These are phyloP conservation scores for Pinna nobilis DNA, from an alignment of 1,140 invertebrate species.

Conservation along the genomic window DNA sequence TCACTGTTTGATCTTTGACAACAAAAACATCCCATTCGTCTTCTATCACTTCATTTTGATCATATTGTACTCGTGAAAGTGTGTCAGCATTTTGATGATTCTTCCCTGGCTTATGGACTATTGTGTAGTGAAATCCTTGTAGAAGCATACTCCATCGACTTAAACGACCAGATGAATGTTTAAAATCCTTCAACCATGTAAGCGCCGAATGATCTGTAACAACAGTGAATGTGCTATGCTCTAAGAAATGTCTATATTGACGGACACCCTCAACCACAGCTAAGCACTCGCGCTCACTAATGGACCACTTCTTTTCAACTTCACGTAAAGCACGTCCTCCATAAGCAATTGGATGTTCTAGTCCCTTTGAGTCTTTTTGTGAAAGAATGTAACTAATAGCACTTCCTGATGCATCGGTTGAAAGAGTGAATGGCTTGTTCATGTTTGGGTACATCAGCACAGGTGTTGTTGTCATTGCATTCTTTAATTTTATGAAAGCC, in stretches of 20 bases:
- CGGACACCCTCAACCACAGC: constrained; percentile 35
- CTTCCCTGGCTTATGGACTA: constrained; percentile 16
- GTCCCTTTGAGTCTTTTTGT: constrained; percentile 38
- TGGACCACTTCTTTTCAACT: constrained; percentile 34
- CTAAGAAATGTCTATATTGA: constrained; percentile 23
- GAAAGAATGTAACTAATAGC: constrained; percentile 42
- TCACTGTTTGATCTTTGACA: not conserved
- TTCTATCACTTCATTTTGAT: not conserved
- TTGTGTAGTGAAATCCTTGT: constrained; percentile 32
- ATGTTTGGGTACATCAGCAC: constrained; percentile 49
- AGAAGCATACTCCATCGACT: constrained; percentile 32
- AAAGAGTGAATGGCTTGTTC: constrained; percentile 45
- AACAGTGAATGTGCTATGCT: constrained; percentile 24
- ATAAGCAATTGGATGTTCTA: constrained; percentile 49
- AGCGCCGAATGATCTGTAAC: constrained; percentile 40
- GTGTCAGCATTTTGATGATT: constrained; percentile 34
- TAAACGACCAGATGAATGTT: constrained; percentile 23
- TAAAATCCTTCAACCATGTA: constrained; percentile 30
- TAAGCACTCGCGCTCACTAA: constrained; percentile 29
- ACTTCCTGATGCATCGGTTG: constrained; percentile 46
- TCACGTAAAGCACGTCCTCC: constrained; percentile 33
- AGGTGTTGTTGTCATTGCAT: constrained; percentile 39
- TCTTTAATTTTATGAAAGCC: constrained; percentile 51
- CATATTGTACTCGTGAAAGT: constrained; percentile 1
- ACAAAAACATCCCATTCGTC: not conserved